phyloP scores from a whole-genome alignment of 2,113 vertebrate genomes.

The Noctilio leporinus region DNA sequence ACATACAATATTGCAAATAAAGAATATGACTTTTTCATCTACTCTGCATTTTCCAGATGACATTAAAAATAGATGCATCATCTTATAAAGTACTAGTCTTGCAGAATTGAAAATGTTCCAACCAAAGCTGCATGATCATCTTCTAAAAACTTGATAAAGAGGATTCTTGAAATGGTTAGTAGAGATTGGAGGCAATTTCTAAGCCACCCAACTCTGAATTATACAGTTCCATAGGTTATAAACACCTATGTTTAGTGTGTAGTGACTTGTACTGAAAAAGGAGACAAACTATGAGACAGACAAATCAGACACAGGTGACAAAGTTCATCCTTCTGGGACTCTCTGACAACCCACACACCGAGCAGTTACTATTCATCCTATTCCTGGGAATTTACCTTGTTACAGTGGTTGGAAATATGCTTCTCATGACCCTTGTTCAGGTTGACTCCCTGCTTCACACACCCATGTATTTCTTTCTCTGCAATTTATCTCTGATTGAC shows the following conservation, averaged over 20 bases:
- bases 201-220: background rate
- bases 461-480: conserved; percentile 70
- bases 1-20: too few relatives aligned
- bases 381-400: conserved; percentile 61
- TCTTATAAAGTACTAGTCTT: background rate
- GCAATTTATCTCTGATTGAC: conserved; percentile 61
- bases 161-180: background rate
- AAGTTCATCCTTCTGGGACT: conserved; percentile 66
- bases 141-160: background rate
- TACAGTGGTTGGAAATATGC: conserved; percentile 64
- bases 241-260: background rate
- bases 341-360: conserved; percentile 26
- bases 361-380: conserved; percentile 47
- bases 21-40: too few relatives aligned
- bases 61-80: background rate
- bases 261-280: background rate
- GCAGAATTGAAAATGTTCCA: background rate
- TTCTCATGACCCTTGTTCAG: conserved; percentile 55
- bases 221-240: background rate
- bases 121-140: background rate
- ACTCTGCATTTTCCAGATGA: too few relatives aligned
- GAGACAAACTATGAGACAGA: conserved; percentile 31
- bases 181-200: background rate
- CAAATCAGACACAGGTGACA: conserved; percentile 42
- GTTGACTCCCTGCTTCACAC: conserved; percentile 50